A percentile compares a stretch with the other conserved stretches of the same genome.
These are phyloP conservation scores for Agonopterix alstromeriana DNA, from an alignment of 2,888 invertebrate genomes.

Conservation along the genomic window DNA sequence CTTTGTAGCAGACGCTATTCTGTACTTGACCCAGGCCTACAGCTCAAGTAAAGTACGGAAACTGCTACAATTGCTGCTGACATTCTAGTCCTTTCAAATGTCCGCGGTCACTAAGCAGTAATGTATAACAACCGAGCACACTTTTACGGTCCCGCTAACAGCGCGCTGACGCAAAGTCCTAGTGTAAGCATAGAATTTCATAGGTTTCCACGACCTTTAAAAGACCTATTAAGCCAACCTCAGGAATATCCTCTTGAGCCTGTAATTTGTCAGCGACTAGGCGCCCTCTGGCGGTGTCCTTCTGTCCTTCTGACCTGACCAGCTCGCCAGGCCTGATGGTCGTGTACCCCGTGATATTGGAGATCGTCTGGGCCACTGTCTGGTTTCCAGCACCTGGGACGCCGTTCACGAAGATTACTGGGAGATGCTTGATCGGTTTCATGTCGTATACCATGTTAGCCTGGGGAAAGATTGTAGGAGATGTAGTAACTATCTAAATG, in stretches of 20 bases:
- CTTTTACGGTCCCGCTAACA: too few species aligned
- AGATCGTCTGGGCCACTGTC: constrained; percentile 64
- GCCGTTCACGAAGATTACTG: constrained; percentile 70
- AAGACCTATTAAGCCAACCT: constrained; percentile 28
- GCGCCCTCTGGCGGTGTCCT: constrained; percentile 67
- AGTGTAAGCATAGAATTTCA: too few species aligned
- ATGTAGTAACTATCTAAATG: too few species aligned
- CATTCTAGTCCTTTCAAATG: too few species aligned
- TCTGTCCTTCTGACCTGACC: constrained; percentile 58
- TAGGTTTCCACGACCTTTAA: too few species aligned
- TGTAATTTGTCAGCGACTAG: constrained; percentile 63
- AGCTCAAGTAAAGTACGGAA: too few species aligned
- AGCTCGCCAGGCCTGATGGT: constrained; percentile 69
- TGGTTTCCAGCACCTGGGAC: constrained; percentile 71
- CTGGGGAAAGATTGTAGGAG: constrained; percentile 8
- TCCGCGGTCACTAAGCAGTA: too few species aligned
- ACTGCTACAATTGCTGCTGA: too few species aligned
- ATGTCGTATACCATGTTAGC: constrained; percentile 55
- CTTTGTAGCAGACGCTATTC: too few species aligned
- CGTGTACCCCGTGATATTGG: constrained; percentile 61
- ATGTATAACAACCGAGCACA: too few species aligned
- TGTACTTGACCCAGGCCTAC: too few species aligned
- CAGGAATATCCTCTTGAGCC: constrained; percentile 58
- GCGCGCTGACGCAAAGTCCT: too few species aligned
- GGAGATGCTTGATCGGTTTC: constrained; percentile 59